These are phyloP conservation scores for Candidula unifasciata DNA, from an alignment of 2,888 invertebrate genomes.

Conservation along the genomic window DNA sequence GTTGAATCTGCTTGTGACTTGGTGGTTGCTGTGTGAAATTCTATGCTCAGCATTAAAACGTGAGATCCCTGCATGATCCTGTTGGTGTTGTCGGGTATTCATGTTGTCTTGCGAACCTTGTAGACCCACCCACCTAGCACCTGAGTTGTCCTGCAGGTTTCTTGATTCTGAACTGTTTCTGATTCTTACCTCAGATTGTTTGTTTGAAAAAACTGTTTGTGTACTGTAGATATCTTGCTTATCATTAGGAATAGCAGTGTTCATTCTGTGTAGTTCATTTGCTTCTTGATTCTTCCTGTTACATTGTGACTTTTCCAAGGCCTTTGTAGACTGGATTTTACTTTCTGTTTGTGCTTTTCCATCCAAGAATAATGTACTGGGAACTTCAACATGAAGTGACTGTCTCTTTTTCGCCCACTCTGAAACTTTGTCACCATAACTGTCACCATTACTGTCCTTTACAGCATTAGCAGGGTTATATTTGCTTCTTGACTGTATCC, in stretches of 20 bases:
- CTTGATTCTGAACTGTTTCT: background rate
- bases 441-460: background rate
- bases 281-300: background rate
- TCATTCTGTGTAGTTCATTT: background rate
- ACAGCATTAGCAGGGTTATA: constrained; percentile 1
- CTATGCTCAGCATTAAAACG: background rate
- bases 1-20: background rate
- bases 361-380: background rate
- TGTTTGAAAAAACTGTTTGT: constrained; percentile 20
- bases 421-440: constrained; percentile 12
- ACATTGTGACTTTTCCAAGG: background rate
- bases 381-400: constrained; percentile 26
- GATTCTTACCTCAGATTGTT: background rate
- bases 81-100: background rate
- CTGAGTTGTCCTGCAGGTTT: background rate
- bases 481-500: background rate
- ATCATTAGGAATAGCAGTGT: background rate
- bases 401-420: constrained; percentile 41
- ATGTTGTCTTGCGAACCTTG: background rate
- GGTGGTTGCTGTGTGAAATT: background rate
- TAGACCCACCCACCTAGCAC: background rate
- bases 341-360: background rate
- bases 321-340: background rate
- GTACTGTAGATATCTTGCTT: background rate
- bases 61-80: background rate